Percentiles rank a stretch among this genome's conserved stretches.
Evolutionary conservation across 2,888 invertebrate genomes (phyloP).

Genomic region (Colletes collaris): DNA sequence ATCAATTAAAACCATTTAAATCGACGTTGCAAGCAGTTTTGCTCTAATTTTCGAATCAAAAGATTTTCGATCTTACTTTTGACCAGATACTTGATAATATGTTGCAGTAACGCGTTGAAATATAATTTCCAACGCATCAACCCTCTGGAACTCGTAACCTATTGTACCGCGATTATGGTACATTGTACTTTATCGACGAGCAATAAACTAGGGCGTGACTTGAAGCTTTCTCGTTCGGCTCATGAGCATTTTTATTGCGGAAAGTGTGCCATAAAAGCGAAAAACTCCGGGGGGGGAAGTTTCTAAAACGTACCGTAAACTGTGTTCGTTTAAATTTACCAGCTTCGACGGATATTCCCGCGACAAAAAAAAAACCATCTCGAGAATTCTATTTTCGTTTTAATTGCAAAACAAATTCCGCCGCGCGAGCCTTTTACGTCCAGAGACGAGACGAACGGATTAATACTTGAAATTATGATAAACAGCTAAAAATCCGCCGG

Average conservation of each 20-base stretch:
- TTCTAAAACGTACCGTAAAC: not conserved
- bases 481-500: too few relatives aligned
- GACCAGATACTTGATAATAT: too few relatives aligned
- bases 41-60: too few relatives aligned
- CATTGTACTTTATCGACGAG: slow-evolving; percentile 20
- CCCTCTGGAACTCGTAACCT: not conserved
- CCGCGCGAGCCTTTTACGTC: too few relatives aligned
- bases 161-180: slow-evolving; percentile 7
- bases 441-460: too few relatives aligned
- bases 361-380: too few relatives aligned
- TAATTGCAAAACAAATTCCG: not conserved
- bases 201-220: slow-evolving; percentile 39
- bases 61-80: not conserved
- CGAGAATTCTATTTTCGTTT: not conserved
- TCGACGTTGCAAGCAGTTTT: too few relatives aligned
- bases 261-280: slow-evolving; percentile 13
- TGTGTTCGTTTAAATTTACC: slow-evolving; percentile 6
- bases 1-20: too few relatives aligned
- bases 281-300: slow-evolving; percentile 1
- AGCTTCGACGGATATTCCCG: not conserved
- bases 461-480: too few relatives aligned
- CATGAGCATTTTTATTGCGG: slow-evolving; percentile 27
- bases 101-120: not conserved
- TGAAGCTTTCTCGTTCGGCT: slow-evolving; percentile 7
- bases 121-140: slow-evolving; percentile 20